phyloP scores from a whole-genome alignment of 1,140 invertebrate species.

The Drosophila pruinosa region DNA sequence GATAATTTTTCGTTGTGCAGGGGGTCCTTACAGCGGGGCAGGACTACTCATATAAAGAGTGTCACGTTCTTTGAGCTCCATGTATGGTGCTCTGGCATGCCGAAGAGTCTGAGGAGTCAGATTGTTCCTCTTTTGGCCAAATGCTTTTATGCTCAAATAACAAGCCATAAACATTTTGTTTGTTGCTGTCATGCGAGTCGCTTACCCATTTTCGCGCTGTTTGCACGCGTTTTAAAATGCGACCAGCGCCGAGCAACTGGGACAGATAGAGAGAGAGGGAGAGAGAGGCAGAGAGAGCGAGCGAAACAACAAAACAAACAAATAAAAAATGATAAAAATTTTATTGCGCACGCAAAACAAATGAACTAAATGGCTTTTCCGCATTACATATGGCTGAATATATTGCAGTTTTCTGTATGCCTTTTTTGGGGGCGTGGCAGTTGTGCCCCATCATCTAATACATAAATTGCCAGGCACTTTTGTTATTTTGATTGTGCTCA shows the following conservation, averaged over 20 bases:
- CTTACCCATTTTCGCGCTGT: constrained; percentile 64
- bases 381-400: constrained; percentile 39
- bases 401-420: constrained; percentile 33
- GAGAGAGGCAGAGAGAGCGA: not conserved
- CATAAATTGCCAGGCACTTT: constrained; percentile 68
- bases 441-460: constrained; percentile 32
- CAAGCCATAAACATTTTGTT: constrained; percentile 76
- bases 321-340: constrained; percentile 80
- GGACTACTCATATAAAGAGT: constrained; percentile 38
- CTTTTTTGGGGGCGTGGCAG: constrained; percentile 20
- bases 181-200: constrained; percentile 17
- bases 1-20: constrained; percentile 42
- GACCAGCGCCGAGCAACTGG: constrained; percentile 5
- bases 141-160: constrained; percentile 78
- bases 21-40: not conserved
- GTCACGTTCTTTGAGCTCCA: constrained; percentile 46
- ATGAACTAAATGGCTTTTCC: constrained; percentile 75
- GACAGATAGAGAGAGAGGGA: not conserved
- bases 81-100: not conserved
- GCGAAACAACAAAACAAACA: constrained; percentile 29
- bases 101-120: not conserved
- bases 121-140: constrained; percentile 31
- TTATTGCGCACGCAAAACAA: constrained; percentile 73
- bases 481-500: constrained; percentile 66
- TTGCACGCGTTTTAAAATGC: constrained; percentile 50